These are phyloP conservation scores for Trachemys scripta DNA, from an alignment of 2,113 vertebrate species.

Conservation along the genomic window DNA sequence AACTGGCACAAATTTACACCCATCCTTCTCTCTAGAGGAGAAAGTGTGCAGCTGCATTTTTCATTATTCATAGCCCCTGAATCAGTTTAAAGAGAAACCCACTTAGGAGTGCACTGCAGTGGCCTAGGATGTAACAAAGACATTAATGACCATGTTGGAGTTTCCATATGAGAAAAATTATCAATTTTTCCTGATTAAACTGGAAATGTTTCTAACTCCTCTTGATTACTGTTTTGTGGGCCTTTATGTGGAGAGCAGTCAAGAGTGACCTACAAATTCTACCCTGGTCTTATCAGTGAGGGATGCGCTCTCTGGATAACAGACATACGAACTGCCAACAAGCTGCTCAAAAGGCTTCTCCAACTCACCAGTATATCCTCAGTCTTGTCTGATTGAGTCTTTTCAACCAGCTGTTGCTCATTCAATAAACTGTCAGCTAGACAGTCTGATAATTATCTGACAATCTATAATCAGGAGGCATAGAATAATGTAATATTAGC, in stretches of 20 bases:
- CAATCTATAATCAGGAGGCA: slow-evolving; percentile 12
- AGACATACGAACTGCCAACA: background rate
- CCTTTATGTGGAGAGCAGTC: background rate
- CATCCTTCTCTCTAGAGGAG: too few relatives aligned
- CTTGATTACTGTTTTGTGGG: background rate
- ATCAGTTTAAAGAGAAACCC: too few relatives aligned
- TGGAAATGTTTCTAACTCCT: background rate
- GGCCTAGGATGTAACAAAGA: background rate
- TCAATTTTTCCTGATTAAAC: background rate
- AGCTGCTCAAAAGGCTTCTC: background rate
- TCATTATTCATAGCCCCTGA: too few relatives aligned
- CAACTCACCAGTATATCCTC: background rate
- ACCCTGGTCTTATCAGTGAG: background rate
- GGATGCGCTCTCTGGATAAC: background rate
- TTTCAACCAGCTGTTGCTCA: background rate
- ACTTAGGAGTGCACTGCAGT: too few relatives aligned
- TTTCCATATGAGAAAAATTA: background rate
- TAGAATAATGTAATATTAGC: background rate
- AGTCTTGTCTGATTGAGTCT: background rate
- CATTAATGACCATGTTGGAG: background rate
- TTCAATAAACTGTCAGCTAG: background rate
- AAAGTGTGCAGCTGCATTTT: too few relatives aligned
- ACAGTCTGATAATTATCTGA: background rate
- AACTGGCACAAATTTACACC: too few relatives aligned
- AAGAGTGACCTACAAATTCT: background rate